Evolutionary conservation across 2,113 vertebrate species (phyloP).

Genomic region (Nibea coibor): DNA sequence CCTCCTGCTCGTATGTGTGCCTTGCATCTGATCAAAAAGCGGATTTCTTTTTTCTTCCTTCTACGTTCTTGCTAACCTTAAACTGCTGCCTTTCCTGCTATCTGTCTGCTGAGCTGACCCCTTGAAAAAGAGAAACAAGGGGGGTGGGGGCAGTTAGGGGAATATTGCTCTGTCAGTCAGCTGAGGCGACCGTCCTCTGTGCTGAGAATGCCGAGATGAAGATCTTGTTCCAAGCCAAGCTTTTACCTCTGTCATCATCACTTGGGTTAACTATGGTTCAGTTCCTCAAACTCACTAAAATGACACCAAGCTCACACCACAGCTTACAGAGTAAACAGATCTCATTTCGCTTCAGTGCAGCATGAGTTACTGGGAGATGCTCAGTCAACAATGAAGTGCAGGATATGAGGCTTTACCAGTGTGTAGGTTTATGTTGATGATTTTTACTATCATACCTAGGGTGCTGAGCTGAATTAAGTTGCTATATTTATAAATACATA

Average conservation of each 20-base stretch:
- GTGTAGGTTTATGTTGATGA: constrained; percentile 15
- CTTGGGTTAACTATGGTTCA: constrained; percentile 52
- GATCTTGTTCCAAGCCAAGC: constrained; percentile 81
- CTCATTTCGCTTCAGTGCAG: constrained; percentile 42
- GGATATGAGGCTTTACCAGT: not conserved
- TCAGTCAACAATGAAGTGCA: constrained; percentile 8
- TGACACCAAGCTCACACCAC: constrained; percentile 55
- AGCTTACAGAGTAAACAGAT: constrained; percentile 47
- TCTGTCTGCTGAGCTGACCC: constrained; percentile 49
- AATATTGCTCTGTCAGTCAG: constrained; percentile 49
- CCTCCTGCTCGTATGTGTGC: not conserved
- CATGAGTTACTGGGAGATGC: constrained; percentile 9
- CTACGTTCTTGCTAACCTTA: not conserved
- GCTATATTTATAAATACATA: not conserved
- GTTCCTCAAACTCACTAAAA: constrained; percentile 44
- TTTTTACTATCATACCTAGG: too few species aligned
- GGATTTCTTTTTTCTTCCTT: not conserved
- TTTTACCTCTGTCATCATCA: constrained; percentile 50
- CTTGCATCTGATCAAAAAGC: not conserved
- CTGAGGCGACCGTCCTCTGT: constrained; percentile 24
- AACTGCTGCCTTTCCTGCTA: constrained; percentile 10
- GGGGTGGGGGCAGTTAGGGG: not conserved
- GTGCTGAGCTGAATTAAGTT: not conserved
- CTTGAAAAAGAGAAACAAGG: constrained; percentile 42
- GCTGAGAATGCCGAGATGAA: constrained; percentile 58